Percentiles rank a stretch among this genome's conserved stretches.
Evolutionary conservation across 2,888 invertebrate genomes (phyloP).

Genomic region (Tenthredo amoena): DNA sequence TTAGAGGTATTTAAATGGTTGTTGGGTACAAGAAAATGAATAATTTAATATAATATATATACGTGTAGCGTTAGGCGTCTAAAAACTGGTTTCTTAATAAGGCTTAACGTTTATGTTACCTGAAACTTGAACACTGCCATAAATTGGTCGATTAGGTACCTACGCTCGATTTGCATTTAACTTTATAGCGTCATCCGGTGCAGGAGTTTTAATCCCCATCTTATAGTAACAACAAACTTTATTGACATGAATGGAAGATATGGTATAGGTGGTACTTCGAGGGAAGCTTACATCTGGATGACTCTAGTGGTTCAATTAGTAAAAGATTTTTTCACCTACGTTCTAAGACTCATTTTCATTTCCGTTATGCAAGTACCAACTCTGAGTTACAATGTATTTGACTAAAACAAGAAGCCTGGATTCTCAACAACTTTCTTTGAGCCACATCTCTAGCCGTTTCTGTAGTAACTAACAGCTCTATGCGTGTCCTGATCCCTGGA

Average conservation of each 20-base stretch:
- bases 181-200: slow-evolving; percentile 50
- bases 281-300: not conserved
- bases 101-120: slow-evolving; percentile 48
- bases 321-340: slow-evolving; percentile 1
- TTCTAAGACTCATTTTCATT: not conserved
- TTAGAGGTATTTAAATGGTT: slow-evolving; percentile 43
- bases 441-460: slow-evolving; percentile 6
- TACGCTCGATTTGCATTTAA: slow-evolving; percentile 48
- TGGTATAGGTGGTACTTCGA: not conserved
- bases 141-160: slow-evolving; percentile 53
- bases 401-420: not conserved
- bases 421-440: slow-evolving; percentile 28
- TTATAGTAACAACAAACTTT: slow-evolving; percentile 16
- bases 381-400: not conserved
- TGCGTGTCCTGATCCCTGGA: slow-evolving; percentile 21
- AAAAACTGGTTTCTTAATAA: slow-evolving; percentile 52
- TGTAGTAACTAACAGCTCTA: slow-evolving; percentile 1
- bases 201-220: slow-evolving; percentile 22
- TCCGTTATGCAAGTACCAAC: not conserved
- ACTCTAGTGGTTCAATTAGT: not conserved
- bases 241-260: not conserved
- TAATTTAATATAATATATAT: slow-evolving; percentile 44
- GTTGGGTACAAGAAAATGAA: slow-evolving; percentile 44
- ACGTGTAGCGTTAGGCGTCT: slow-evolving; percentile 28
- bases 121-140: slow-evolving; percentile 50